Percentiles rank a stretch among this genome's conserved stretches.
phyloP scores from a whole-genome alignment of 2,113 vertebrate genomes.

The Gopherus evgoodei region DNA sequence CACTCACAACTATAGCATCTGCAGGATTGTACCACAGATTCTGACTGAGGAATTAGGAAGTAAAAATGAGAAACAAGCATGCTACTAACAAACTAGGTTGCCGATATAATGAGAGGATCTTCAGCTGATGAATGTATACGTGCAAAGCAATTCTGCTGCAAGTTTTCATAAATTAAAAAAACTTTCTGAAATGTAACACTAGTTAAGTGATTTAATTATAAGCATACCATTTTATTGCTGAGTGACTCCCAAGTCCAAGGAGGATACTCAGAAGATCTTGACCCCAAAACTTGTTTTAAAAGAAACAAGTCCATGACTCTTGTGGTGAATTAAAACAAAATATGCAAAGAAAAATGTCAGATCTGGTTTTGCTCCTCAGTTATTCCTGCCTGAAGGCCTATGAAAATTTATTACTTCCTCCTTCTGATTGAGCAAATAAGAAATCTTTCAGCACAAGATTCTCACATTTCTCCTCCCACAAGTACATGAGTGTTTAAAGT shows the following conservation, averaged over 20 bases:
- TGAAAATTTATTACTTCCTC: constrained; percentile 59
- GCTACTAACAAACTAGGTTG: not conserved
- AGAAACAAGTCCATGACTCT: not conserved
- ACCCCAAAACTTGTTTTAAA: not conserved
- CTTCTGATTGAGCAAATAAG: not conserved
- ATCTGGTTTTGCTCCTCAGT: not conserved
- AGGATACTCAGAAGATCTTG: not conserved
- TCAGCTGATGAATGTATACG: not conserved
- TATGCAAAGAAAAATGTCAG: constrained; percentile 4
- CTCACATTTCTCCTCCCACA: not conserved
- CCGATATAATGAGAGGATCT: not conserved
- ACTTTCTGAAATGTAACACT: not conserved
- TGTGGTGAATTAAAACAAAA: not conserved
- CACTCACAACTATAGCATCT: not conserved
- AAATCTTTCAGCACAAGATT: constrained; percentile 31
- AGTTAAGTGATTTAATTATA: not conserved
- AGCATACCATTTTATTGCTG: not conserved
- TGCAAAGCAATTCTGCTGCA: not conserved
- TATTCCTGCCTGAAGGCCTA: not conserved
- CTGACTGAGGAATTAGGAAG: not conserved
- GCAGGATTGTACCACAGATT: not conserved
- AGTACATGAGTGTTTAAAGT: not conserved
- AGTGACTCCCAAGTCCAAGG: not conserved
- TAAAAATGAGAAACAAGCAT: not conserved
- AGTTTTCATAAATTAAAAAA: not conserved